A percentile compares a stretch with the other conserved stretches of the same genome.
These are phyloP conservation scores for Piliocolobus tephrosceles DNA, from an alignment of 2,113 vertebrate species.

Conservation along the genomic window DNA sequence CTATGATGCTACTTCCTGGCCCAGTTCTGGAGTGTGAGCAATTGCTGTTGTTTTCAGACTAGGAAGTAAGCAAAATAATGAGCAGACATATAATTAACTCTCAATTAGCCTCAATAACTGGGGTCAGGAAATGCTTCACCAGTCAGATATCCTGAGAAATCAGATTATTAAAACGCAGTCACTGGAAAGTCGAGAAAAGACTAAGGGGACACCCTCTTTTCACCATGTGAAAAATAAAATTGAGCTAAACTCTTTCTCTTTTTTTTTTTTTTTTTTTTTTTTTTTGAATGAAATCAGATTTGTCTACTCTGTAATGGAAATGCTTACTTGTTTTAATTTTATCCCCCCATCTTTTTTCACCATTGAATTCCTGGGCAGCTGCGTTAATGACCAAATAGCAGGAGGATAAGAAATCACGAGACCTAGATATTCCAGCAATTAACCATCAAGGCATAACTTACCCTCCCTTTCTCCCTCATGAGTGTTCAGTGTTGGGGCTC, in stretches of 20 bases:
- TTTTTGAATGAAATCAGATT: neutral
- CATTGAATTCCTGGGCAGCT: neutral
- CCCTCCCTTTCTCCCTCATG: accelerated
- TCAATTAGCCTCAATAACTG: neutral
- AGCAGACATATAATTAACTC: slow-evolving; percentile 7
- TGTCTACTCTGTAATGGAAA: neutral
- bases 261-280: too few species aligned
- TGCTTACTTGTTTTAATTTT: neutral
- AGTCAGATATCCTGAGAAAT: neutral
- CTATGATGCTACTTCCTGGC: neutral
- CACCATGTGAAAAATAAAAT: neutral
- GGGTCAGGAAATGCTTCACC: neutral
- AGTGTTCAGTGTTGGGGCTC: neutral
- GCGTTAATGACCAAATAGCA: neutral
- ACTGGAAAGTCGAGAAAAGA: neutral
- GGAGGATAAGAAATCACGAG: neutral
- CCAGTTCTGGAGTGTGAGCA: neutral
- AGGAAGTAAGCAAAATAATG: slow-evolving; percentile 4
- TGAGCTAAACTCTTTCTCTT: neutral
- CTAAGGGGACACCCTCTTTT: neutral
- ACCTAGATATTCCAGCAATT: neutral
- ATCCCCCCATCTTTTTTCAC: neutral
- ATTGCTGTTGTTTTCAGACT: neutral
- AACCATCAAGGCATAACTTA: neutral
- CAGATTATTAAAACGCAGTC: neutral